A percentile compares a stretch with the other conserved stretches of the same genome.
phyloP scores from a whole-genome alignment of 92 coral and sea anemone species.

The Umimayanthus kanabou region DNA sequence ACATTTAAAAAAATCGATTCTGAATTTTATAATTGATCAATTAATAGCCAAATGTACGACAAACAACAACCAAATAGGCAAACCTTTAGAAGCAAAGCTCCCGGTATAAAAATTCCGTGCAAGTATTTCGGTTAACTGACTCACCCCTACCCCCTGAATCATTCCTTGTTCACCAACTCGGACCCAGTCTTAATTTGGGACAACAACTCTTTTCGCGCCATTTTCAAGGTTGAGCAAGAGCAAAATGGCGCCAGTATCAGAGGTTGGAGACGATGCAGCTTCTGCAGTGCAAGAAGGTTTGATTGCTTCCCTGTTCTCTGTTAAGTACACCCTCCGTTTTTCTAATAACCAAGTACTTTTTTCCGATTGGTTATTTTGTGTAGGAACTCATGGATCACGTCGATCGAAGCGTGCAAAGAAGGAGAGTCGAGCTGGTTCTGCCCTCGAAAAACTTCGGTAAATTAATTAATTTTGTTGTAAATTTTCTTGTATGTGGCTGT shows the following conservation, averaged over 20 bases:
- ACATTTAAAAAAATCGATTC: no score
- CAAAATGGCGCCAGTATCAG: slow-evolving; percentile 96
- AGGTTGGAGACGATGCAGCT: slow-evolving; percentile 50
- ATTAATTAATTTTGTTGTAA: not conserved
- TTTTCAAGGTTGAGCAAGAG: slow-evolving; percentile 63
- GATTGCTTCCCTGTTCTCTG: slow-evolving; percentile 8
- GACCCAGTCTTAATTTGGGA: slow-evolving; percentile 29
- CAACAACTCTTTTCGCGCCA: slow-evolving; percentile 86
- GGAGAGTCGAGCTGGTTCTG: slow-evolving; percentile 79
- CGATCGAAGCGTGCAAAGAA: slow-evolving; percentile 88
- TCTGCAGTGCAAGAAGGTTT: slow-evolving; percentile 76
- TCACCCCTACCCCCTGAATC: not conserved
- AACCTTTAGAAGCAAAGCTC: no score
- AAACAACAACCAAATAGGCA: no score
- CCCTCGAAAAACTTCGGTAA: slow-evolving; percentile 94
- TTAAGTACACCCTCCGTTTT: not conserved
- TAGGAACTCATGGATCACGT: slow-evolving; percentile 73
- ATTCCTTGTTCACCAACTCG: slow-evolving; percentile 20
- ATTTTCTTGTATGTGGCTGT: not conserved
- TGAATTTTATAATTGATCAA: no score
- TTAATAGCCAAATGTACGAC: no score
- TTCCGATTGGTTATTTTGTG: slow-evolving; percentile 5
- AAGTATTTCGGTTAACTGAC: not conserved
- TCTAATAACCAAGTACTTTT: not conserved
- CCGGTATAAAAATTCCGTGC: not conserved